Percentiles rank a stretch among this genome's conserved stretches.
These are phyloP conservation scores for Beris chalybata DNA, from an alignment of 2,888 invertebrate species.

Conservation along the genomic window DNA sequence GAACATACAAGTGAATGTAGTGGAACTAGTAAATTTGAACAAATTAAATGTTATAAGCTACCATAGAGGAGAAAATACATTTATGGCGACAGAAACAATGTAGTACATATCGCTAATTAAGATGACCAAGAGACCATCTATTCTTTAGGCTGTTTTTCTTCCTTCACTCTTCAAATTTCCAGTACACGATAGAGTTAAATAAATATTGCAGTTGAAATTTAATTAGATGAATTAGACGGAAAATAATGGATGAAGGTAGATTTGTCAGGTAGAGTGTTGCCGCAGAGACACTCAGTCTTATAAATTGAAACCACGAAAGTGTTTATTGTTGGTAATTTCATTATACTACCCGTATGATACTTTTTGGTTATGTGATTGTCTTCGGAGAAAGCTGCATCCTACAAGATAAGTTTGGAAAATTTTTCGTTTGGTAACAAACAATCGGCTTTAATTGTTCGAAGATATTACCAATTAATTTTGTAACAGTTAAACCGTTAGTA, in stretches of 20 bases:
- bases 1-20: too few relatives aligned
- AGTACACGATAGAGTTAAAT: slow-evolving; percentile 8
- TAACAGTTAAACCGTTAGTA: too few relatives aligned
- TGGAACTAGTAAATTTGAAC: too few relatives aligned
- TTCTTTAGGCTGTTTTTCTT: slow-evolving; percentile 25
- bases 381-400: too few relatives aligned
- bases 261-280: neutral
- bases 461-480: too few relatives aligned
- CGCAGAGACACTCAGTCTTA: neutral
- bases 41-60: too few relatives aligned
- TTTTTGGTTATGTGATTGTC: too few relatives aligned
- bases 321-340: slow-evolving; percentile 31
- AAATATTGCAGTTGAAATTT: slow-evolving; percentile 31
- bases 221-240: slow-evolving; percentile 26
- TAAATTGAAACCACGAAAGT: slow-evolving; percentile 16
- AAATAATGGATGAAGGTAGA: slow-evolving; percentile 24
- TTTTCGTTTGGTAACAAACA: too few relatives aligned
- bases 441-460: too few relatives aligned
- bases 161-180: slow-evolving; percentile 1
- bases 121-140: slow-evolving; percentile 19
- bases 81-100: slow-evolving; percentile 20
- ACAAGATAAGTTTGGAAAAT: too few relatives aligned
- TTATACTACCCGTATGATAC: slow-evolving; percentile 21
- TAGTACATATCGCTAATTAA: slow-evolving; percentile 31
- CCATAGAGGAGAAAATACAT: too few relatives aligned